Evolutionary conservation across 2,113 vertebrate species (phyloP), one percentile per base, ranked within the genome.

Genomic region (Microtus pennsylvanicus): DNA sequence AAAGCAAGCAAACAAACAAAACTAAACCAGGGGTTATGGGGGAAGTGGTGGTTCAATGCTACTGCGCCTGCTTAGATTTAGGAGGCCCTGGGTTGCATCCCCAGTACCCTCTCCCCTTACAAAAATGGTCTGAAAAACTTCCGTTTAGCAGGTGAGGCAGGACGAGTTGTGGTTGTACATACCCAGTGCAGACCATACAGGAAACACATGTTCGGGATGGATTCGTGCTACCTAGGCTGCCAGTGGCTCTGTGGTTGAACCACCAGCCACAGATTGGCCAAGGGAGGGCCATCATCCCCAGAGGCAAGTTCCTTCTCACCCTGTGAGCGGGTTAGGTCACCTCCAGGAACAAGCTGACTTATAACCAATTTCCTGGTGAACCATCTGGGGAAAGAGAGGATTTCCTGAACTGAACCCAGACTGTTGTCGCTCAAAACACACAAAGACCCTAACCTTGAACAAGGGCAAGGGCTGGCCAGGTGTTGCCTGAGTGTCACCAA

Each of bases 281-380:
- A 45, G 42, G 87, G 50, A 17, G 35, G 86, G 26, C 38, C 21
- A 33, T 58, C 12, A 65, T 69, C n/a, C 50, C 42, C 70, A 38
- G 28, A 83, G 92, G 58, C 75, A 92, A 10, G 65, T 42, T 92
- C 72, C 8, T 21, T 22, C 91, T 81, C 35, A 45, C 69, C 24
- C 55, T 47, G 55, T 45, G 52, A 78, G 58, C 38, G 85, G 58
- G 38, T 24, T 33, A 77, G 87, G 92, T 78, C 94, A 93, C 83
- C 91, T 89, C 82, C 92, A 87, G 93, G 95, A 96, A 94, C 92
- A 97, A 95, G 76, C 95, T 94, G 82, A 91, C 90, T 94, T 95
- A 89, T 74, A 96, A 94, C 96, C 85, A 81, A 58, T 96, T 95
- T 97, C 96, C 97, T 89, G 75, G 94, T 93, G 55, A 92, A 82